Base-by-base conservation (phyloP, 2,113 vertebrate genomes). In the Chinchilla lanigera region DNA sequence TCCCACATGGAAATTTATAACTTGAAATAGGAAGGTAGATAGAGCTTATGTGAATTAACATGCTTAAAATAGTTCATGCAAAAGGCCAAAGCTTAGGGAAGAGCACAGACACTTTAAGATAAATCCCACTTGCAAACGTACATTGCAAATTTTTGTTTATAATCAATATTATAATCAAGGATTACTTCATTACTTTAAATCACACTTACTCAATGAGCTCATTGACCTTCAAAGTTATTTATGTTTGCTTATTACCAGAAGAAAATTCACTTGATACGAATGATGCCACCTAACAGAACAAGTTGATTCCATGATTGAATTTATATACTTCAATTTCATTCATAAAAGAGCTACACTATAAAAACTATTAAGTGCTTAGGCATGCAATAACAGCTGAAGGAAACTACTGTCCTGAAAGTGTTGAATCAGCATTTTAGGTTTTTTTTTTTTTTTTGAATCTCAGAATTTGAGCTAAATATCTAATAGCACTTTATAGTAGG, bases 161-260 rank as follows among this genome's bases (percentile, higher is more conserved):
- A 90, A 97, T 95, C 97, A 93, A 91, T 94, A 97, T 26, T 87
- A 47, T 38, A 95, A 93, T 97, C 89, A 93, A 92, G 58, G 63
- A 95, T 95, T 92, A 97, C 89, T 94, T 97, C 56, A 97, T 97
- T 91, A 82, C 58, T 91, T 97, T 97, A 98, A 96, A 96, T 95
- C 60, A 69, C 61, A 44, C 90, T 67, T 97, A 80, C 95, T 97
- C 96, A 88, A 26, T 90, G 88, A 94, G 69, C 75, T 97, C 85
- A 90, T 47, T 97, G 94, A 86, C 65, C 96, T 87, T 97, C 95
- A 95, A 22, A 84, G 54, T 95, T 97, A 65, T 96, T 97, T 98
- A 91, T 94, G 47, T 92, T 88, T 95, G 85, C 30, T 77, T 56
- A 35, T 38, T 52, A 50, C 93, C 60, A 96, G 94, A 89, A 58